Evolutionary conservation across 2,888 invertebrate genomes (phyloP).

Genomic region (Mythimna ferrago): DNA sequence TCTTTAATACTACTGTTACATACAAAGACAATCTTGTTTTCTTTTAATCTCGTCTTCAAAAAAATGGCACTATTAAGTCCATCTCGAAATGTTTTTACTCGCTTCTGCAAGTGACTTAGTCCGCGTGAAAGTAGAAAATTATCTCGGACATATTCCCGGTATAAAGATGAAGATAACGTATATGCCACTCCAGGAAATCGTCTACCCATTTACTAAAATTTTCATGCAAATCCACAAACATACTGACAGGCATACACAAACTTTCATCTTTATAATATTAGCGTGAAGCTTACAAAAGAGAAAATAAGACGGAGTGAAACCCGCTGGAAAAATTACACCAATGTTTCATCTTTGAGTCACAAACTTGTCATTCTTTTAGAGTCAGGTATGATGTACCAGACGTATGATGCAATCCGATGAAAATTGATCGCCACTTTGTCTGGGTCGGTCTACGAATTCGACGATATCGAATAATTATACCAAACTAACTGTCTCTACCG

Average conservation of each 20-base stretch:
- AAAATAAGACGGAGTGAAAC: not conserved
- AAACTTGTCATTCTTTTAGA: not conserved
- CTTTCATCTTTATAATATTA: no score
- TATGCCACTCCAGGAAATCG: no score
- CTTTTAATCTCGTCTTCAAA: not conserved
- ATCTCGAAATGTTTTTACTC: no score
- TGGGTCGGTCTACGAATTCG: not conserved
- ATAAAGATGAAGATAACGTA: no score
- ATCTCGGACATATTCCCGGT: no score
- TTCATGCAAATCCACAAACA: no score
- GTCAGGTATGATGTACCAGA: constrained; percentile 16
- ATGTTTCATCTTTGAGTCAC: not conserved
- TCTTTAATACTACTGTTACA: not conserved
- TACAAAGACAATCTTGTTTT: not conserved
- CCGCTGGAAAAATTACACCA: not conserved
- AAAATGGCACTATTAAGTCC: no score
- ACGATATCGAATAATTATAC: not conserved
- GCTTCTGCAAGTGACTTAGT: no score
- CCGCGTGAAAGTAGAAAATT: no score
- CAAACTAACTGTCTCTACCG: no score
- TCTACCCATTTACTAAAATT: no score
- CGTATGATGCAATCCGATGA: constrained; percentile 25
- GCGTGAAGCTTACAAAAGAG: not conserved
- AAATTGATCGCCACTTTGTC: constrained; percentile 38
- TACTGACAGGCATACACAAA: no score